Evolutionary conservation across 2,113 vertebrate genomes (phyloP).

Genomic region (Mormyrus iriodes): DNA sequence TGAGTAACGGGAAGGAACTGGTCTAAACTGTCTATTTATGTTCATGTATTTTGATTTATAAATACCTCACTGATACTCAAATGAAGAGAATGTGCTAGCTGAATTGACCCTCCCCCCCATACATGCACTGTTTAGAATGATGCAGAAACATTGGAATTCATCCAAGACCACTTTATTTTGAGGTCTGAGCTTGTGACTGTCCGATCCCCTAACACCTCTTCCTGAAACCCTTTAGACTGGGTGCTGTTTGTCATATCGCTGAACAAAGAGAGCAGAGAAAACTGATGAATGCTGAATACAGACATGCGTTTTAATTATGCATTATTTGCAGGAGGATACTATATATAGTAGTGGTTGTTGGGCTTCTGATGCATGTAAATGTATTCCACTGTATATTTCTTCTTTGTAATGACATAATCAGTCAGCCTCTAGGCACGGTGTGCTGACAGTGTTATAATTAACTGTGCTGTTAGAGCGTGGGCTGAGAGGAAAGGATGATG

Average conservation of each 20-base stretch:
- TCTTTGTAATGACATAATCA: constrained; percentile 27
- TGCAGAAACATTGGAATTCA: not conserved
- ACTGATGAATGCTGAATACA: not conserved
- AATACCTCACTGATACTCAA: not conserved
- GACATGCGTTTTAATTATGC: constrained; percentile 15
- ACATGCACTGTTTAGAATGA: not conserved
- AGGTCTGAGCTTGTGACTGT: not conserved
- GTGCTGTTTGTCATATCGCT: not conserved
- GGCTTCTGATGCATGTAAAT: constrained; percentile 33
- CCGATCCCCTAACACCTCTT: not conserved
- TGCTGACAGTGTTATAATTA: constrained; percentile 40
- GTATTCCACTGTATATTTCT: constrained; percentile 32
- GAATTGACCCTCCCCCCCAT: not conserved
- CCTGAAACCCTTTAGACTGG: not conserved
- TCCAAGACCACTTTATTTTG: not conserved
- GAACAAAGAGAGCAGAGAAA: not conserved
- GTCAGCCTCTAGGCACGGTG: constrained; percentile 33
- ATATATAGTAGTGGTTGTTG: constrained; percentile 27
- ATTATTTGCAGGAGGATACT: not conserved
- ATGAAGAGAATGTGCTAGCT: not conserved
- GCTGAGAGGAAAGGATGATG: constrained; percentile 2
- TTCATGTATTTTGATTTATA: not conserved
- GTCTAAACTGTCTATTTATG: not conserved
- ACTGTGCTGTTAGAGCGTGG: constrained; percentile 29
- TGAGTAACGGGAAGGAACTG: not conserved